A percentile compares a stretch with the other conserved stretches of the same genome.
These are phyloP conservation scores for Drosophila tropicalis DNA, from an alignment of 1,140 invertebrate species.

Conservation along the genomic window DNA sequence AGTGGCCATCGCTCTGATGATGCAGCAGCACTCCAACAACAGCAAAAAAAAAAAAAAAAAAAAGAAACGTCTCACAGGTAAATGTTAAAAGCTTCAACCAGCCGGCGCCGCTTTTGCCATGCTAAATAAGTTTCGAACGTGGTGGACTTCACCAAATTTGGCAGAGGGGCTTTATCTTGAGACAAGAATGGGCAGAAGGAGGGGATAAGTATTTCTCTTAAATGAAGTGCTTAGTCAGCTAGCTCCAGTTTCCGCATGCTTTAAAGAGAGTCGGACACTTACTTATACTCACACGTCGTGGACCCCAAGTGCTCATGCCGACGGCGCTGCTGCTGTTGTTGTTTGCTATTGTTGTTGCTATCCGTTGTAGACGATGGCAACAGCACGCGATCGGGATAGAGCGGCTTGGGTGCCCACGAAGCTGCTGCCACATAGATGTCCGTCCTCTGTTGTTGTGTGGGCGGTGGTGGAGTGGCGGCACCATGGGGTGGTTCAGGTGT, in stretches of 20 bases:
- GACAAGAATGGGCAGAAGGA: conserved; percentile 19
- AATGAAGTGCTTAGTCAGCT: conserved; percentile 73
- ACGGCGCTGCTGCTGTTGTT: conserved; percentile 61
- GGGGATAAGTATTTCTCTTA: conserved; percentile 38
- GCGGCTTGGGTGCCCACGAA: conserved; percentile 86
- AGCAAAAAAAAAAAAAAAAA: neutral
- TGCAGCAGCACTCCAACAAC: neutral
- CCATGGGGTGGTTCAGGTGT: conserved; percentile 57
- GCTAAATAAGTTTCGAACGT: conserved; percentile 59
- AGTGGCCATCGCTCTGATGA: conserved; percentile 35
- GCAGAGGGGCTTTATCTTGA: conserved; percentile 57
- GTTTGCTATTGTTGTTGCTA: conserved; percentile 29
- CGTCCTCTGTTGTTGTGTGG: conserved; percentile 48
- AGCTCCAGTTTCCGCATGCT: conserved; percentile 55
- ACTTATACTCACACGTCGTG: conserved; percentile 82
- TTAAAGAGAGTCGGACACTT: conserved; percentile 54
- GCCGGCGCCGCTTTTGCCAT: conserved; percentile 59
- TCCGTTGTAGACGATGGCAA: conserved; percentile 44
- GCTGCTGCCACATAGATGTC: conserved; percentile 85
- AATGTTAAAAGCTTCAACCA: conserved; percentile 52
- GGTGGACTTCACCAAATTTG: conserved; percentile 72
- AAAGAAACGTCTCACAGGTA: conserved; percentile 26
- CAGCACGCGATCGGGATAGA: conserved; percentile 80
- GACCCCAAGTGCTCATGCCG: conserved; percentile 75
- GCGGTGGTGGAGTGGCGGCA: conserved; percentile 42